Percentiles rank a stretch among this genome's conserved stretches.
These are phyloP conservation scores for Penaeus indicus DNA, from an alignment of 1,140 invertebrate species.

Conservation along the genomic window DNA sequence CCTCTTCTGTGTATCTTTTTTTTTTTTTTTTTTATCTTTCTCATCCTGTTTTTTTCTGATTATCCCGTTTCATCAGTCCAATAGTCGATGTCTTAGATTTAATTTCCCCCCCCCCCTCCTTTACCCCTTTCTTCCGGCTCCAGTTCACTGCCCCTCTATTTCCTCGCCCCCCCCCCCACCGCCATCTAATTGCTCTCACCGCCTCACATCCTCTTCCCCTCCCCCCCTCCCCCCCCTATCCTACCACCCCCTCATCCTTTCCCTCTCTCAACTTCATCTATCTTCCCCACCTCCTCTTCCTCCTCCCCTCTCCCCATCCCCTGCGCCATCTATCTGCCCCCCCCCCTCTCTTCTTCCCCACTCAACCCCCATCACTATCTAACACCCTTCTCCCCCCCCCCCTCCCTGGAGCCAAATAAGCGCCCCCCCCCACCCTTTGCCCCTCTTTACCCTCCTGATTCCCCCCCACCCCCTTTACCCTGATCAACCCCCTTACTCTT, in stretches of 20 bases:
- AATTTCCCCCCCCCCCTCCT: background rate
- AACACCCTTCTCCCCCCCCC: no score
- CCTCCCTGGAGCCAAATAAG: no score
- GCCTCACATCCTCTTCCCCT: background rate
- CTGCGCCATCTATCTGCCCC: no score
- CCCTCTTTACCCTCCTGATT: background rate
- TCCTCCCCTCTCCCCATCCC: background rate
- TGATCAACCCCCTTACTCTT: no score
- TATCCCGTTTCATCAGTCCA: no score
- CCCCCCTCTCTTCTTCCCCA: no score
- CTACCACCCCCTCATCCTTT: slow-evolving; percentile 6
- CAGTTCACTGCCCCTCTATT: background rate
- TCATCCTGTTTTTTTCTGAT: no score
- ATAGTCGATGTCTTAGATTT: background rate
- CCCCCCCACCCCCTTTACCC: background rate
- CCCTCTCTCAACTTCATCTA: no score
- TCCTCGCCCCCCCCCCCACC: background rate
- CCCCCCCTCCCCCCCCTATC: background rate
- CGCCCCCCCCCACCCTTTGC: no score
- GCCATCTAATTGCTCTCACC: background rate
- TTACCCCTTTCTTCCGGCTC: background rate
- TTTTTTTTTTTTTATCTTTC: no score
- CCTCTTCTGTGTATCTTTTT: no score
- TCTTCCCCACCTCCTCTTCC: background rate
- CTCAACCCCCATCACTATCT: background rate